Percentiles rank a stretch among this genome's conserved stretches.
phyloP scores from a whole-genome alignment of 2,797 vertebrate genomes.

The Allobates femoralis region DNA sequence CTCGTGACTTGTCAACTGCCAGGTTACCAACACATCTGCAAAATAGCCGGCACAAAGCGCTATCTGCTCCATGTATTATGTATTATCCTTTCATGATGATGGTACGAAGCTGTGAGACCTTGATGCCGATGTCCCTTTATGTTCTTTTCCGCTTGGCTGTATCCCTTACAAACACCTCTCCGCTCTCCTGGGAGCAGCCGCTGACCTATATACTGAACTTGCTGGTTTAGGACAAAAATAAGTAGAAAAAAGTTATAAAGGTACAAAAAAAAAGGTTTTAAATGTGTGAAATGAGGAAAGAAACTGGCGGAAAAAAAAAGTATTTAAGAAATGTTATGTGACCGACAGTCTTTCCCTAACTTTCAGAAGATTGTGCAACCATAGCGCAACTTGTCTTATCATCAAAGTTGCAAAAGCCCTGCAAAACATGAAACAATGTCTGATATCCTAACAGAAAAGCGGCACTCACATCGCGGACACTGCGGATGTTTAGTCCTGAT shows the following conservation, averaged over 20 bases:
- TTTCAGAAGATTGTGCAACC: neutral
- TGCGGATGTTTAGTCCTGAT: too few species aligned
- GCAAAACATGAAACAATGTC: neutral
- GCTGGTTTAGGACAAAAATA: conserved; percentile 41
- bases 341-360: neutral
- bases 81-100: conserved; percentile 34
- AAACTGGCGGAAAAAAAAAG: neutral
- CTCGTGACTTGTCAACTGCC: conserved; percentile 18
- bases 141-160: conserved; percentile 50
- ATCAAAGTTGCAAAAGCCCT: neutral
- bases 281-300: conserved; percentile 23
- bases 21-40: conserved; percentile 27
- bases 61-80: conserved; percentile 34
- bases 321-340: neutral
- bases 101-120: conserved; percentile 7
- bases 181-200: conserved; percentile 26
- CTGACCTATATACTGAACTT: conserved; percentile 35
- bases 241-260: neutral
- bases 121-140: conserved; percentile 34
- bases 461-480: too few species aligned
- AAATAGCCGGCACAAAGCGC: conserved; percentile 25
- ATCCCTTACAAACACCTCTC: conserved; percentile 24
- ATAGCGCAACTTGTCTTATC: neutral
- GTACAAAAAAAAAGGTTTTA: conserved; percentile 38
- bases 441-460: neutral